Evolutionary conservation across 2,113 vertebrate genomes (phyloP).

Genomic region (Ophiodon elongatus): DNA sequence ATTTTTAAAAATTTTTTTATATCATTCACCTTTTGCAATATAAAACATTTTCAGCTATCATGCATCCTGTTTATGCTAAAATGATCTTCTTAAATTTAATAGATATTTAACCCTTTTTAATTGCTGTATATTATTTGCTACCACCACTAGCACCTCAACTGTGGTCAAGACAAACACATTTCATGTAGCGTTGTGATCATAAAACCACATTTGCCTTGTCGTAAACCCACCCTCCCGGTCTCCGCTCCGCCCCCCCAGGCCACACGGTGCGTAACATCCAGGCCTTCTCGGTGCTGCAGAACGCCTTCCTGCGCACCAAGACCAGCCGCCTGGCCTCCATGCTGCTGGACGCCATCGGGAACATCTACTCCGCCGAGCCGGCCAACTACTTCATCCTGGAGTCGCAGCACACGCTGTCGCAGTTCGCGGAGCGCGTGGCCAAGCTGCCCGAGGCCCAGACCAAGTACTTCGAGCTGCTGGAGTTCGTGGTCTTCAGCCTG

Average conservation of each 20-base stretch:
- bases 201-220: neutral
- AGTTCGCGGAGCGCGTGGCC: conserved; percentile 95
- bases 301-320: conserved; percentile 95
- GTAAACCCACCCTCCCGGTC: neutral
- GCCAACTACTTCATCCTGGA: conserved; percentile 99
- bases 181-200: neutral
- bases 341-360: conserved; percentile 95
- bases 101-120: too few relatives aligned
- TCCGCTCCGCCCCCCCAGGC: conserved; percentile 79
- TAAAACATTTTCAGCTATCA: too few relatives aligned
- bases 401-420: conserved; percentile 95
- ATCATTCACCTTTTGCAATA: too few relatives aligned
- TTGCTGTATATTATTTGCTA: too few relatives aligned
- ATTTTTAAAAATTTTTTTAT: too few relatives aligned
- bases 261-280: conserved; percentile 96
- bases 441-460: conserved; percentile 92
- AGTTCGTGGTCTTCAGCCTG: conserved; percentile 96
- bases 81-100: too few relatives aligned
- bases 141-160: too few relatives aligned
- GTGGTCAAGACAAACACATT: too few relatives aligned
- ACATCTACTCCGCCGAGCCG: conserved; percentile 93
- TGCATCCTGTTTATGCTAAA: too few relatives aligned
- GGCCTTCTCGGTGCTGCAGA: conserved; percentile 97
- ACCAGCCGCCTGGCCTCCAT: conserved; percentile 92
- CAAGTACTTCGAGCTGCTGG: conserved; percentile 98